Base-by-base conservation (phyloP, 2,888 invertebrate species). In the Margaritifera margaritifera region DNA sequence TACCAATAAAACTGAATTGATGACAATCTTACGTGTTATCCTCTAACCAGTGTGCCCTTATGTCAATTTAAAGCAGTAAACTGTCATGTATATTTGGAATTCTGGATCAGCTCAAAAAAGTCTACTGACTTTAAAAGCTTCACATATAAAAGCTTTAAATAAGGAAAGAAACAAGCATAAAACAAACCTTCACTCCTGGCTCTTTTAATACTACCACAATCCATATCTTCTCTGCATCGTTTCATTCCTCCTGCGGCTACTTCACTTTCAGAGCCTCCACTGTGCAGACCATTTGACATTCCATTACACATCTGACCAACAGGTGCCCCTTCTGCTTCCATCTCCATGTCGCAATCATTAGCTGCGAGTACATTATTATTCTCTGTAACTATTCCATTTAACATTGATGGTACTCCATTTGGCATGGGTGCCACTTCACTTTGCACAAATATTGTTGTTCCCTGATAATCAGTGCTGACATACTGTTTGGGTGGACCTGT, bases 241-340 rank as follows among this genome's bases (percentile, higher is more conserved):
- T 86, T 86, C 54, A 72, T 69, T n/a, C 86, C 85, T 18, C 80
- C 81, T 18, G 84, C 65, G 4, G 80, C 76, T 15, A 80, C 67
- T 6, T 50, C 24, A 64, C 78, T 81, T 18, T 54, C 22, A 6
- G 68, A 70, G 6, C 80, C 74, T 4, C 70, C 78, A n/a, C 42
- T 25, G 56, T 24, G 25, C 19, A 69, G 27, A 53, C 65, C 72
- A 54, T 62, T 65, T 51, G 72, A 62, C 31, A 66, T 67, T 51
- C 68, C 67, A 53, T 64, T 63, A 68, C 69, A 62, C 19, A 69
- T 64, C 54, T 72, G 57, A 11, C 68, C 62, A 67, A 60, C 65
- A 24, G 31, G 61, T n/a, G 60, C 61, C 31, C 42, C 71, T 15
- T 64, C 70, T 15, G 42, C 42, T 54, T 71, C 76, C 75, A 73